Conservation (phyloP, 2,888 invertebrate species). For the Bombylius major region DNA sequence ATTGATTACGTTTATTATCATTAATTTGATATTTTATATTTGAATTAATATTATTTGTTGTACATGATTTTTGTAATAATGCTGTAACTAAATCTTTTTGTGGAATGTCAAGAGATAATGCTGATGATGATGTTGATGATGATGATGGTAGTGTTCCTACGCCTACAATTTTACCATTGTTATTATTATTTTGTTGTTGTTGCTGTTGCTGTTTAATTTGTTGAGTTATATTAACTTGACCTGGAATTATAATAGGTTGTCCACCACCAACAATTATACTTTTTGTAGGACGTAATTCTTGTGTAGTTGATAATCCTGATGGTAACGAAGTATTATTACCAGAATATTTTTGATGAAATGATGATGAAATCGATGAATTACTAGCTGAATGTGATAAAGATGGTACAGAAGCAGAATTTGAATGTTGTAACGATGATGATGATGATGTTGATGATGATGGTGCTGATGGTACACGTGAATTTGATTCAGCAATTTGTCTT, state of each 20-base stretch:
- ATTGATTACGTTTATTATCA: neutral
- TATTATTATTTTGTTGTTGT: conserved; percentile 2
- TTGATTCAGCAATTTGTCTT: conserved; percentile 55
- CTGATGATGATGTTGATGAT: neutral
- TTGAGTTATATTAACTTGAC: conserved; percentile 11
- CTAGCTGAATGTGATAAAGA: conserved; percentile 23
- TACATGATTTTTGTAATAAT: conserved; percentile 5
- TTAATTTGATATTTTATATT: neutral
- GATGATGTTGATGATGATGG: conserved; percentile 19
- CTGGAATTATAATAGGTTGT: conserved; percentile 15
- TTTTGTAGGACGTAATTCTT: conserved; percentile 11
- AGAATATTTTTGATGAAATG: neutral
- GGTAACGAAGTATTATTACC: neutral
- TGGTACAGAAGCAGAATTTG: conserved; percentile 15
- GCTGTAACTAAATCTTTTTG: conserved; percentile 2
- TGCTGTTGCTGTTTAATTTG: neutral
- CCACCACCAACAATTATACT: conserved; percentile 18
- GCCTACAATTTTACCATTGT: neutral
- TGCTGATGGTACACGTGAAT: conserved; percentile 27
- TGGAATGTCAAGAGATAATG: neutral
- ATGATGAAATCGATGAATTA: neutral
- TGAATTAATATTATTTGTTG: no score
- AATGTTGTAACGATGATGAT: conserved; percentile 17
- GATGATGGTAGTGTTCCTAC: neutral
- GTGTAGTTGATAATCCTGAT: neutral